A percentile compares a stretch with the other conserved stretches of the same genome.
phyloP scores from a whole-genome alignment of 2,797 vertebrate genomes.

The Rhabdomys pumilio region DNA sequence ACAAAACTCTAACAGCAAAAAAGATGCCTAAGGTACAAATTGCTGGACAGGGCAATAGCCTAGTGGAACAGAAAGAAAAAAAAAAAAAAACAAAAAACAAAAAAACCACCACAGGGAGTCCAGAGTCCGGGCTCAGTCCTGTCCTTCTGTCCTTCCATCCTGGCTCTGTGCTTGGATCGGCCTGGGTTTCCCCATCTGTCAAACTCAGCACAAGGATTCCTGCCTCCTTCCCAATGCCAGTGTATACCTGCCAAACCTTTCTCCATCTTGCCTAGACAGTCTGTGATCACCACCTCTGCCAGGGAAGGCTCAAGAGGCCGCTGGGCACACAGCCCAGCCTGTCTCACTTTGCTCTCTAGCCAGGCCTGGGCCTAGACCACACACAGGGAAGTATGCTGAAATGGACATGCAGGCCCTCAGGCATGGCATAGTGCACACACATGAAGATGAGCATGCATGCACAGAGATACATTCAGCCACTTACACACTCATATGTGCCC shows the following conservation, averaged over 20 bases:
- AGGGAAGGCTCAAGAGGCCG: neutral
- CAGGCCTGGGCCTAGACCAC: slow-evolving; percentile 9
- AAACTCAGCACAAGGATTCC: neutral
- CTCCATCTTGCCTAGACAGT: neutral
- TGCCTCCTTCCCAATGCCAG: neutral
- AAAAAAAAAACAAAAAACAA: neutral
- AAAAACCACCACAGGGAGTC: neutral
- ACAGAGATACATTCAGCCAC: neutral
- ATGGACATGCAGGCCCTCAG: neutral
- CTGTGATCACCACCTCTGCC: neutral
- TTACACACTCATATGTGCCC: slow-evolving; percentile 28
- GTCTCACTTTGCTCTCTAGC: neutral
- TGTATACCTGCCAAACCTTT: neutral
- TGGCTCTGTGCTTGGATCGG: neutral
- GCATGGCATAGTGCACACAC: neutral
- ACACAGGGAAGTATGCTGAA: neutral
- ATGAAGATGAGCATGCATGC: no score
- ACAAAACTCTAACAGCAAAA: neutral
- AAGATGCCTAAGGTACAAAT: neutral
- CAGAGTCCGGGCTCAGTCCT: neutral
- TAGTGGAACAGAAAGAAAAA: neutral
- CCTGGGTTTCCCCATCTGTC: slow-evolving; percentile 20
- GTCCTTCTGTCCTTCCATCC: neutral
- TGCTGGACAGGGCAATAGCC: neutral
- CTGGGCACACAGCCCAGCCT: neutral